phyloP scores from a whole-genome alignment of 2,113 vertebrate species.

The Crotalus helleri region DNA sequence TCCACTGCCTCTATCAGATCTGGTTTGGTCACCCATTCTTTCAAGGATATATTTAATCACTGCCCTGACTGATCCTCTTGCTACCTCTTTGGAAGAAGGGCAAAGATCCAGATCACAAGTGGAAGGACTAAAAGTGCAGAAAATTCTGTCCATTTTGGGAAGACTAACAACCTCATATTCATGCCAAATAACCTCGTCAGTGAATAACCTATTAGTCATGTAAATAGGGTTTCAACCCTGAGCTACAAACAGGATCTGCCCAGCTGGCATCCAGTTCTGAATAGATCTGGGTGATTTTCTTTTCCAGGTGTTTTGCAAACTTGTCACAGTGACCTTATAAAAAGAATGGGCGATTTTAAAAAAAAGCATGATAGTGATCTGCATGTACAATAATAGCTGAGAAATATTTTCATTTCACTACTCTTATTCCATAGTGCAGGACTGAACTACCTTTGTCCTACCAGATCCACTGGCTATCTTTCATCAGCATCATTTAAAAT shows the following conservation, averaged over 20 bases:
- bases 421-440: not conserved
- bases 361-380: not conserved
- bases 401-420: not conserved
- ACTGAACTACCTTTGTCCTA: not conserved
- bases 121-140: not conserved
- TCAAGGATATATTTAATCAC: not conserved
- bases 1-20: not conserved
- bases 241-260: not conserved
- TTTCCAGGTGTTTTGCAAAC: not conserved
- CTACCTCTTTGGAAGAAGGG: not conserved
- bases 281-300: not conserved
- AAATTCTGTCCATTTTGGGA: not conserved
- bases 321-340: not conserved
- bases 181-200: not conserved
- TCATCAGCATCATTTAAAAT: not conserved
- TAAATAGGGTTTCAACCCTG: not conserved
- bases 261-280: not conserved
- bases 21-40: not conserved
- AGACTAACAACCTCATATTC: not conserved
- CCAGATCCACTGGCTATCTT: not conserved
- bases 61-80: not conserved
- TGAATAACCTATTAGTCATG: not conserved
- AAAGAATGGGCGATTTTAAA: not conserved
- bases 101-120: not conserved
- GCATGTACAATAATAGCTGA: not conserved